A percentile compares a stretch with the other conserved stretches of the same genome.
phyloP scores from a whole-genome alignment of 2,888 invertebrate species.

The Calameuta pallipes region DNA sequence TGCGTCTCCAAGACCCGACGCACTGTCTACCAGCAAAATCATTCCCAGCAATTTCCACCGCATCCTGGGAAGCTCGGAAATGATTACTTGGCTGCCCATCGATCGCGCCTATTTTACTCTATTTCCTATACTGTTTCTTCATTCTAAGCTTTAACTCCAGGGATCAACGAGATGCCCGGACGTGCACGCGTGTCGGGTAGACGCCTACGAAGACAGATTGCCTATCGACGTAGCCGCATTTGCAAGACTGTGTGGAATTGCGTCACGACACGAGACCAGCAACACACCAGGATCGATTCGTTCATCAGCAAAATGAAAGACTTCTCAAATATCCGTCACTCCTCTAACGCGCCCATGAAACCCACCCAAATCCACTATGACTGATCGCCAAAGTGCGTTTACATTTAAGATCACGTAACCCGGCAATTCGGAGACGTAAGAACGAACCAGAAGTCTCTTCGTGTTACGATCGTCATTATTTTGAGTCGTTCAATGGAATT shows the following conservation, averaged over 20 bases:
- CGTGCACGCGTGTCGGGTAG: background rate
- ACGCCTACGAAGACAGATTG: background rate
- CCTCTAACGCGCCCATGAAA: background rate
- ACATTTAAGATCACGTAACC: background rate
- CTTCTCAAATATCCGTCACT: constrained; percentile 2
- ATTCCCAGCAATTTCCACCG: background rate
- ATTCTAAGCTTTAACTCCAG: background rate
- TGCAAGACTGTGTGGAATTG: background rate
- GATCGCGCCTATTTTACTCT: background rate
- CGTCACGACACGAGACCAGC: background rate
- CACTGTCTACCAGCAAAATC: background rate
- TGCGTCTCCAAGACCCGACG: background rate
- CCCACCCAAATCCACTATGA: background rate
- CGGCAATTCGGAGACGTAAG: background rate
- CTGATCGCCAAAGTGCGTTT: background rate
- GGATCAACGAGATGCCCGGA: background rate
- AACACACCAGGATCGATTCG: constrained; percentile 3
- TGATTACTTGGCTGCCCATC: background rate
- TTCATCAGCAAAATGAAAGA: constrained; percentile 5
- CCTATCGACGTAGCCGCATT: background rate
- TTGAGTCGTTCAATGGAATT: background rate
- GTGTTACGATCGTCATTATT: background rate
- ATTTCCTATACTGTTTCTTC: background rate
- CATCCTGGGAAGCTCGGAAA: background rate
- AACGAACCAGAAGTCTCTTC: background rate